Evolutionary conservation across 2,888 invertebrate species (phyloP), one percentile per base, ranked within the genome.

Genomic region (Volucella inflata): DNA sequence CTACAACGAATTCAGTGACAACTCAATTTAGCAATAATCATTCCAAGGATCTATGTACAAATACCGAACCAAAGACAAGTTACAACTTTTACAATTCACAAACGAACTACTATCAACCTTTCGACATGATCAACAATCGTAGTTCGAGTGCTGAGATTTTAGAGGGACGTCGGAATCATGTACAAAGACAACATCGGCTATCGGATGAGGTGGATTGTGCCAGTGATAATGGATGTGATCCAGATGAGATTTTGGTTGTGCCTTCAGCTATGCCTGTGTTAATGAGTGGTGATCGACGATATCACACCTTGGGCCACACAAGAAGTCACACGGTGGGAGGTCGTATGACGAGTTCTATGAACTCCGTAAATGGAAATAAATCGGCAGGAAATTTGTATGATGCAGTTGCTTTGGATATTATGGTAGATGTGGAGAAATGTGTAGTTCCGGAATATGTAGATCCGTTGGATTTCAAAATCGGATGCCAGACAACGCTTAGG

Each of bases 401-500:
- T 59, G 89, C 89, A 0, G 90, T 91, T 0, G 78, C 87, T 10
- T 42, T 65, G 30, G 91, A 91, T 51, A 89, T 89, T 0, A 90
- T 11, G 8, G 30, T 38, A 0, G 42, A 36, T 11, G 46, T 38
- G 36, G 10, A 4, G 17, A 42, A 88, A 60, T 90, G 89, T 80
- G 80, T 90, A 16, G 89, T 91, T 75, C 90, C 91, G 6, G 91
- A 92, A 80, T 92, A 91, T 82, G 89, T 91, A 87, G 92, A 92
- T 89, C 92, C 92, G 77, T 93, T 94, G 90, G 95, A 95, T 90
- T 94, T 95, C n/a, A 94, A 95, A 91, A 93, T 95, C 80, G 95
- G 95, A 44, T 95, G 94, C 88, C 95, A 95, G 91, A 94, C 95
- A 2, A 94, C 95, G 48, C 91, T 95, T 62, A 92, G 95, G 44